Evolutionary conservation across 2,113 vertebrate genomes (phyloP), one percentile per base, ranked within the genome.

Genomic region (Myocastor coypus): DNA sequence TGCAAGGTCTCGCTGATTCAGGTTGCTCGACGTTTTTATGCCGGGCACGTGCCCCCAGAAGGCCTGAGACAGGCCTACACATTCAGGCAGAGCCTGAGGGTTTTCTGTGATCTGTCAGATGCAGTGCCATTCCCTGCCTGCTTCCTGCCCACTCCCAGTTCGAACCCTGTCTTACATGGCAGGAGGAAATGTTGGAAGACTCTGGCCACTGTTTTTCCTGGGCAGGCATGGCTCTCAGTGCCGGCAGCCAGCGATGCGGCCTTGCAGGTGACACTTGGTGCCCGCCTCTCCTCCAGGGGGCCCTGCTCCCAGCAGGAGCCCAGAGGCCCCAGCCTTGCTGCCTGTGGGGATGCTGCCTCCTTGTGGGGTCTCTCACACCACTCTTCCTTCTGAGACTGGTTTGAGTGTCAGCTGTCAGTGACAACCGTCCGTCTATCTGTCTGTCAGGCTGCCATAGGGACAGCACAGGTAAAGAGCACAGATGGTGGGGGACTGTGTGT

Each of bases 321-420:
- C 22, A 34, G 42, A 42, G 3, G 19, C 37, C 46, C 55, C 50
- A 5, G 8, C 8, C 0, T 2, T 12, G 26, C 17, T 19, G 20
- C 37, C 37, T 30, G 37, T 24, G 61, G 19, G n/a, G 34, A 24
- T 22, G 75, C 69, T 73, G 69, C 22, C 17, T 40, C 37, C 20
- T 37, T 40, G 4, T 46, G 28, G 40, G 13, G n/a, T 50, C 64
- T 24, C 5, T 66, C 0, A 28, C 19, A 13, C 37, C 7, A 52
- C 6, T 63, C 20, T 82, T 37, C 46, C 30, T 40, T 59, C 7
- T 17, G 7, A 4, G 24, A 26, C 5, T 84, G 1, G n/a, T 32
- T 55, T 42, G 32, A 32, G 1, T 0, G 5, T 34, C 5, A 1
- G 0, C 26, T 40, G 30, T 40, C 30, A 20, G 19, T 19, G 46